phyloP scores from a whole-genome alignment of 1,140 invertebrate species.

The Drosophila nebulosa region DNA sequence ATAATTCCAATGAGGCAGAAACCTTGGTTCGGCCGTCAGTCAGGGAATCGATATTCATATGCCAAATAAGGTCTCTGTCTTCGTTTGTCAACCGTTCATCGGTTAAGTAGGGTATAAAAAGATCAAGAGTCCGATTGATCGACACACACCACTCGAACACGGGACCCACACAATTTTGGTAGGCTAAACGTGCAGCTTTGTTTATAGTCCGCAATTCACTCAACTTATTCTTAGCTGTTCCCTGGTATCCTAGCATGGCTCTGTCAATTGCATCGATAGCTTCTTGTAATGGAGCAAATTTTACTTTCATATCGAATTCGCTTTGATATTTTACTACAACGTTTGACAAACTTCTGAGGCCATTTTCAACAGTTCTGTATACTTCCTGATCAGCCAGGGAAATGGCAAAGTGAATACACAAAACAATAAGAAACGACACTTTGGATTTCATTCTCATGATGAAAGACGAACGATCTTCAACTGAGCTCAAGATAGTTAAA shows the following conservation, averaged over 20 bases:
- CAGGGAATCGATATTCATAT: not conserved
- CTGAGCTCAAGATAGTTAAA: no score
- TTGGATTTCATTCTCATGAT: not conserved
- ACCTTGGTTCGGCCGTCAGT: not conserved
- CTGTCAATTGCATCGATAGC: not conserved
- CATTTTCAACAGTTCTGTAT: not conserved
- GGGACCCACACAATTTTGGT: not conserved
- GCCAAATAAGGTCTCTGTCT: not conserved
- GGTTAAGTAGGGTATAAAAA: not conserved
- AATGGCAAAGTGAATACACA: not conserved
- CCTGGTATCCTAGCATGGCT: not conserved
- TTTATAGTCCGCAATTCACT: not conserved
- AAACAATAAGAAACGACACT: not conserved
- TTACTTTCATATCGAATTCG: not conserved
- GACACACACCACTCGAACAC: not conserved
- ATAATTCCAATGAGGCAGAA: not conserved
- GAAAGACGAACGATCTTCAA: not conserved
- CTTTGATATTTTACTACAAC: not conserved
- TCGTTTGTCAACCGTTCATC: not conserved
- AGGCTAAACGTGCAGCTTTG: not conserved
- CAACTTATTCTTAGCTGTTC: not conserved
- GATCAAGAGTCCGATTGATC: not conserved
- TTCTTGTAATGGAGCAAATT: not conserved
- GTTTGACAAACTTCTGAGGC: not conserved
- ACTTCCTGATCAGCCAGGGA: not conserved